These are phyloP conservation scores for Colinus virginianus DNA, from an alignment of 2,113 vertebrate genomes.

Conservation along the genomic window DNA sequence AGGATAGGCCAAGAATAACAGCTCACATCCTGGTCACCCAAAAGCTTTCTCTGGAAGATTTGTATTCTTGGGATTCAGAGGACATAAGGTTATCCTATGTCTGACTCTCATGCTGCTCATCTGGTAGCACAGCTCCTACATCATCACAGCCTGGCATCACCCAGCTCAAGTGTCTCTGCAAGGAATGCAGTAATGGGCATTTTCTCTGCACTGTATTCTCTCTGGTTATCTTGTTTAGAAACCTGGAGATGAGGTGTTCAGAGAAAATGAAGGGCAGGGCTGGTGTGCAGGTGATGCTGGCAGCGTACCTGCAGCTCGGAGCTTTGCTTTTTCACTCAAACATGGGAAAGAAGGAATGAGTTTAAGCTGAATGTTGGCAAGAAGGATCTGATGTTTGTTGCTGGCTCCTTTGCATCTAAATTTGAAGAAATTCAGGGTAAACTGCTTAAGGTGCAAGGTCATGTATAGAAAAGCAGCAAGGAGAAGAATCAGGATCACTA, in stretches of 20 bases:
- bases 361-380: neutral
- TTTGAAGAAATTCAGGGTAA: neutral
- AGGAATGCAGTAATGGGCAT: neutral
- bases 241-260: neutral
- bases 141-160: neutral
- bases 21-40: neutral
- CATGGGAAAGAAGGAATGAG: neutral
- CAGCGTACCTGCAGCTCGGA: neutral
- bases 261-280: neutral
- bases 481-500: neutral
- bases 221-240: neutral
- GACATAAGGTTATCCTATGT: neutral
- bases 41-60: conserved; percentile 7
- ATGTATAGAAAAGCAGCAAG: neutral
- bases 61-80: neutral
- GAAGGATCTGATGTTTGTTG: neutral
- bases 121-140: rapidly evolving
- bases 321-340: neutral
- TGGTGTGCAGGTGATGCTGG: neutral
- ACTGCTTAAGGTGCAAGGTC: neutral
- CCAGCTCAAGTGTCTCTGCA: neutral
- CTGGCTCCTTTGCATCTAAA: neutral
- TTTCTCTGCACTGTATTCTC: neutral
- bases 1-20: neutral
- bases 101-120: neutral